These are phyloP conservation scores for Colletes latitarsis DNA, from an alignment of 1,140 invertebrate genomes.

Conservation along the genomic window DNA sequence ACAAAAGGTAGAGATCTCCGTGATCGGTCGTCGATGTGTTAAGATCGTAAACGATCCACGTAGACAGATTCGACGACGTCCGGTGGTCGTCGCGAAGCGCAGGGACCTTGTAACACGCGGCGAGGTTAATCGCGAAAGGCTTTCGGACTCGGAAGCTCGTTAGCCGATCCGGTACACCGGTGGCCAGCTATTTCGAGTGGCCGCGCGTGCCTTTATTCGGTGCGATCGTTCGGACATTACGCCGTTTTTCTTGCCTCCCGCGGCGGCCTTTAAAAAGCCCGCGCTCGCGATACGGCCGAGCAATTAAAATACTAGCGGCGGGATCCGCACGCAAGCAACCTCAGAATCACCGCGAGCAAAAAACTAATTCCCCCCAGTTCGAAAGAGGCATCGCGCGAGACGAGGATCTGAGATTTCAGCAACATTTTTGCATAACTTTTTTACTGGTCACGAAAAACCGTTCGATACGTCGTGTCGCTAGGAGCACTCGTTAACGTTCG, in stretches of 20 bases:
- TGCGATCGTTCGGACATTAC: slow-evolving; percentile 24
- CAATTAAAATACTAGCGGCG: slow-evolving; percentile 64
- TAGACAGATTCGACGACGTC: slow-evolving; percentile 21
- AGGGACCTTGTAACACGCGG: neutral
- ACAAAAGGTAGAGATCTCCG: too few species aligned
- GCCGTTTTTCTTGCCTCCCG: slow-evolving; percentile 32
- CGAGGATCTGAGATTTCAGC: too few species aligned
- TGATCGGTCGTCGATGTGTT: neutral
- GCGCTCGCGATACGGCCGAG: slow-evolving; percentile 22
- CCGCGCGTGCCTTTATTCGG: slow-evolving; percentile 50
- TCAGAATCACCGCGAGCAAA: slow-evolving; percentile 65
- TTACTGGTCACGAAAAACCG: too few species aligned
- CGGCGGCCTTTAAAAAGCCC: slow-evolving; percentile 22
- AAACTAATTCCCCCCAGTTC: slow-evolving; percentile 68
- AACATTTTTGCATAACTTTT: too few species aligned
- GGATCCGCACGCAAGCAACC: slow-evolving; percentile 43
- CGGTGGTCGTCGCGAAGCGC: neutral
- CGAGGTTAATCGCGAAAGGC: slow-evolving; percentile 29
- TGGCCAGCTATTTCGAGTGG: slow-evolving; percentile 27
- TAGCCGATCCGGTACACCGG: slow-evolving; percentile 2
- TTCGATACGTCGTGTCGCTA: too few species aligned
- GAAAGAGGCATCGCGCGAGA: slow-evolving; percentile 11
- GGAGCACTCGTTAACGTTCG: too few species aligned
- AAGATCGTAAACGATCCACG: slow-evolving; percentile 21
- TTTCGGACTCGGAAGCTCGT: slow-evolving; percentile 31